These are phyloP conservation scores for Etheostoma spectabile DNA, from an alignment of 2,113 vertebrate genomes.

Conservation along the genomic window DNA sequence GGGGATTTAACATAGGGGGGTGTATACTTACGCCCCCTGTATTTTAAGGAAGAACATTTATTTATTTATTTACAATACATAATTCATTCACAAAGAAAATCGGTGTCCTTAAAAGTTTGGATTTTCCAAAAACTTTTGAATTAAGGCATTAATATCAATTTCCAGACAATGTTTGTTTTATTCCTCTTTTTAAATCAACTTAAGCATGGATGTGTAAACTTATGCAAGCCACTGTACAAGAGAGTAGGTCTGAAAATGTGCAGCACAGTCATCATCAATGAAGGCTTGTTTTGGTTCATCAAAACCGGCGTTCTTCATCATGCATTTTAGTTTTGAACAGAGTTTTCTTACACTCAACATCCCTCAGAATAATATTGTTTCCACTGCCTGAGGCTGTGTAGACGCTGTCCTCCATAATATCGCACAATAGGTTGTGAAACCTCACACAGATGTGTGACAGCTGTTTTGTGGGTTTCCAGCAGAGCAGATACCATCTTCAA, in stretches of 20 bases:
- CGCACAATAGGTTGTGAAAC: constrained; percentile 25
- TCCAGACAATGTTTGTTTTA: too few species aligned
- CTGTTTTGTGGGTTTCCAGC: constrained; percentile 14
- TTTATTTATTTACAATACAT: too few species aligned
- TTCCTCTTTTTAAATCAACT: too few species aligned
- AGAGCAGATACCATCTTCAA: constrained; percentile 25
- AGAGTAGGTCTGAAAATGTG: background rate
- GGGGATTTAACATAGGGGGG: too few species aligned
- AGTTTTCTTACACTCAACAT: background rate
- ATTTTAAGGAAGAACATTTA: too few species aligned
- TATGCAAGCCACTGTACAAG: too few species aligned
- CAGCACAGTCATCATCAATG: background rate
- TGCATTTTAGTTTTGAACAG: background rate
- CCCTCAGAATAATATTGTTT: constrained; percentile 43
- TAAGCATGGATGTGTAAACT: too few species aligned
- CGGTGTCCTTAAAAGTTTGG: too few species aligned
- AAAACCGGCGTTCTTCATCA: background rate
- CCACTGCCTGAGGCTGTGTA: constrained; percentile 9
- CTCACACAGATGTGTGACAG: constrained; percentile 30
- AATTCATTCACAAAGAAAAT: too few species aligned
- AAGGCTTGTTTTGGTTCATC: background rate
- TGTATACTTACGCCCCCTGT: too few species aligned
- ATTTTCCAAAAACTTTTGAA: too few species aligned
- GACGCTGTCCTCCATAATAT: background rate
- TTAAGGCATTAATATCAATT: too few species aligned